Conservation (phyloP, 2,797 vertebrate species). For the Fistularia commersonii region DNA sequence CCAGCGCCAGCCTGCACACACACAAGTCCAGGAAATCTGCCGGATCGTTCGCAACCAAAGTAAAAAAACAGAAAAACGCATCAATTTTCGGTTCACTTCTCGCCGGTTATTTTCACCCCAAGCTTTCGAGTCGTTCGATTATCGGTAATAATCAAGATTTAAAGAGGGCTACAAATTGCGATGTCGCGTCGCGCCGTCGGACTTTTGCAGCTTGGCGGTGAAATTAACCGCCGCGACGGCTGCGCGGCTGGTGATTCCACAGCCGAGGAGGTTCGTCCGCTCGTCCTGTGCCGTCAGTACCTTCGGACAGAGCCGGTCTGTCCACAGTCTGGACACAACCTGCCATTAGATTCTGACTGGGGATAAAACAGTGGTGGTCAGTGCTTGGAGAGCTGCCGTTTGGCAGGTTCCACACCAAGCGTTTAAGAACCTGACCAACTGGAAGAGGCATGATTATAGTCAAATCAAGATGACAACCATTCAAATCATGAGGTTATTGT, state of each 20-base stretch:
- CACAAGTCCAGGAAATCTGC: slow-evolving; percentile 13
- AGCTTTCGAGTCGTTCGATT: too few species aligned
- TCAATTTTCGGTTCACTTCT: slow-evolving; percentile 11
- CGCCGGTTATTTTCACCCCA: slow-evolving; percentile 24
- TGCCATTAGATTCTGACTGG: slow-evolving; percentile 67
- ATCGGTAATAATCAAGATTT: too few species aligned
- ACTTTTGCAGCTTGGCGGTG: slow-evolving; percentile 53
- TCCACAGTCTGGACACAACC: slow-evolving; percentile 60
- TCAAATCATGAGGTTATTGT: too few species aligned
- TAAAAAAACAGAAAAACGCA: slow-evolving; percentile 6
- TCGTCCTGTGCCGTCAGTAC: slow-evolving; percentile 65
- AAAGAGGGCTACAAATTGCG: too few species aligned
- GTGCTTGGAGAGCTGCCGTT: slow-evolving; percentile 8
- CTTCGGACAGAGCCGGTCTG: slow-evolving; percentile 65
- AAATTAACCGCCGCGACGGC: slow-evolving; percentile 10
- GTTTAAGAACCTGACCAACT: neutral
- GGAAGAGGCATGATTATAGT: neutral
- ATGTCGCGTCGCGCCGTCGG: too few species aligned
- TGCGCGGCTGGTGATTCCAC: slow-evolving; percentile 24
- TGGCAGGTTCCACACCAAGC: neutral
- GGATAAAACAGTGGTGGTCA: slow-evolving; percentile 60
- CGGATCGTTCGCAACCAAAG: slow-evolving; percentile 14
- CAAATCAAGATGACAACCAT: too few species aligned
- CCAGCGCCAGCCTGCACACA: slow-evolving; percentile 36
- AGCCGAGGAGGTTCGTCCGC: slow-evolving; percentile 51